Evolutionary conservation across 2,888 invertebrate species (phyloP).

Genomic region (Drosophila nr. perissopoda): DNA sequence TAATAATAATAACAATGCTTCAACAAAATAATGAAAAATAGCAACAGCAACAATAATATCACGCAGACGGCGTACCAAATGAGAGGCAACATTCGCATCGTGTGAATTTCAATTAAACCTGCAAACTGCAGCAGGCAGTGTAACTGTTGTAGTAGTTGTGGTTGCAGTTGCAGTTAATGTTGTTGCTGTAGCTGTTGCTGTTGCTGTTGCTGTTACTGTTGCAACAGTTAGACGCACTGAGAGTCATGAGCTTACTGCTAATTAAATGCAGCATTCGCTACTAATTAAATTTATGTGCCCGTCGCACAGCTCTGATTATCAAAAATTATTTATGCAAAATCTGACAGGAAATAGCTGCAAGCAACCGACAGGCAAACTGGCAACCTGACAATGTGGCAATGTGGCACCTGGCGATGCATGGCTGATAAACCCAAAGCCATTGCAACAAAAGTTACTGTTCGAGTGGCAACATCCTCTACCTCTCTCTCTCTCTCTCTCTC

Average conservation of each 20-base stretch:
- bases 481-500: neutral
- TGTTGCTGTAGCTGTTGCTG: constrained; percentile 9
- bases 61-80: constrained; percentile 76
- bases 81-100: constrained; percentile 73
- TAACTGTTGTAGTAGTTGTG: constrained; percentile 23
- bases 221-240: constrained; percentile 63
- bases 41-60: constrained; percentile 37
- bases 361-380: constrained; percentile 38
- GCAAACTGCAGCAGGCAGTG: constrained; percentile 29
- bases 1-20: constrained; percentile 74
- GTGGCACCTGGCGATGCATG: constrained; percentile 52
- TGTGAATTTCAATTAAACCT: constrained; percentile 83
- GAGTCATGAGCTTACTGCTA: constrained; percentile 65
- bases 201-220: constrained; percentile 3
- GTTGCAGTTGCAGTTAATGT: neutral
- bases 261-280: constrained; percentile 72
- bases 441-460: constrained; percentile 34
- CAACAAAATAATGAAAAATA: constrained; percentile 59
- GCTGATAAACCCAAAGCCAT: constrained; percentile 62
- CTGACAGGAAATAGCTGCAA: constrained; percentile 78
- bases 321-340: constrained; percentile 79
- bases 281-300: constrained; percentile 79
- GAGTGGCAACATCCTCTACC: constrained; percentile 9
- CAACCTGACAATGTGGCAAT: constrained; percentile 35
- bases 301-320: constrained; percentile 77